A percentile compares a stretch with the other conserved stretches of the same genome.
Conservation (phyloP, 92 coral and sea anemone genomes). For the Desmophyllum pertusum region DNA sequence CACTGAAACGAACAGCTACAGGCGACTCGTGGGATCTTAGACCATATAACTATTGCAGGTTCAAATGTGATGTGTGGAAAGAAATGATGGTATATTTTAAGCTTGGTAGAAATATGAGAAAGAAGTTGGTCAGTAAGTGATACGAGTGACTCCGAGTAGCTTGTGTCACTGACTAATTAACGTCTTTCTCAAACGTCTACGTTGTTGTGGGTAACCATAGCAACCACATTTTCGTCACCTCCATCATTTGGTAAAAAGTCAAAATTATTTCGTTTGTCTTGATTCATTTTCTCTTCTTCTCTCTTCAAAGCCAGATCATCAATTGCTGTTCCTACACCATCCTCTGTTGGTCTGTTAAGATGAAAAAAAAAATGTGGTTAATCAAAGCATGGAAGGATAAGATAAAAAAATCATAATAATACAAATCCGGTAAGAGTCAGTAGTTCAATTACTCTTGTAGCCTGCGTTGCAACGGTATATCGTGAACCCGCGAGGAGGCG, state of each 20-base stretch:
- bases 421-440: not conserved
- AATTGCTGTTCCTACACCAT: conserved; percentile 29
- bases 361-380: not conserved
- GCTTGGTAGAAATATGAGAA: too few species aligned
- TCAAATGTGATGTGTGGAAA: too few species aligned
- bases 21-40: too few species aligned
- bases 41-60: too few species aligned
- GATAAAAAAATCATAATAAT: not conserved
- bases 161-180: too few species aligned
- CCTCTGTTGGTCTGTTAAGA: conserved; percentile 22
- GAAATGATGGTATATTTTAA: too few species aligned
- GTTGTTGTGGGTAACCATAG: too few species aligned
- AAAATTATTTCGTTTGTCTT: not conserved
- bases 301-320: conserved; percentile 32
- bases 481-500: too few species aligned
- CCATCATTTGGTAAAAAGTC: conserved; percentile 24
- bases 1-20: too few species aligned
- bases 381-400: not conserved
- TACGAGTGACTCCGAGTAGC: too few species aligned
- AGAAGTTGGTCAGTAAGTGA: too few species aligned
- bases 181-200: too few species aligned
- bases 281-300: conserved; percentile 30
- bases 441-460: not conserved
- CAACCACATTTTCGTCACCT: not conserved
- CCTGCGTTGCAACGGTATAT: not conserved